phyloP scores from a whole-genome alignment of 2,797 vertebrate species.

The Hemitrygon akajei region DNA sequence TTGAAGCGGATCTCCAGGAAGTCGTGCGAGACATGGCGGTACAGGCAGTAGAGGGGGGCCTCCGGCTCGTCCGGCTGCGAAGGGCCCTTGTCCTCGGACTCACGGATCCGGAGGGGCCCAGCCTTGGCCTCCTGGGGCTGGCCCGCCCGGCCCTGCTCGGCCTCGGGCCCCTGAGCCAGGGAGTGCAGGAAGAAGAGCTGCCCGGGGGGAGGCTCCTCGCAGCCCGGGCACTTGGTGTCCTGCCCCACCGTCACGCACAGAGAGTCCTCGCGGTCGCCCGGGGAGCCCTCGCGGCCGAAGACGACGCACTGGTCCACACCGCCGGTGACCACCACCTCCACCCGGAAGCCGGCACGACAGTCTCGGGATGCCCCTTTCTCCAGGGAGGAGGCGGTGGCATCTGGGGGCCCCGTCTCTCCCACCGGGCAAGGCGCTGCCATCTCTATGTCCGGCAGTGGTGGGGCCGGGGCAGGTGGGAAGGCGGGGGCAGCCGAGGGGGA shows the following conservation, averaged over 20 bases:
- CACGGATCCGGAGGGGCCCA: conserved; percentile 48
- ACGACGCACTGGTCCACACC: conserved; percentile 91
- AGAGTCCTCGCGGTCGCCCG: conserved; percentile 83
- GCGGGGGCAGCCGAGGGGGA: too few relatives aligned
- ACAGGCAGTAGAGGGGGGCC: conserved; percentile 81
- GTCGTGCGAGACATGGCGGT: conserved; percentile 90
- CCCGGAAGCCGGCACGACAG: conserved; percentile 78
- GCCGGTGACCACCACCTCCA: conserved; percentile 90
- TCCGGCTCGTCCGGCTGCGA: conserved; percentile 51
- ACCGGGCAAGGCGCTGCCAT: neutral
- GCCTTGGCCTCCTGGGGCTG: conserved; percentile 36
- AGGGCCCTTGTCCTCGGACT: conserved; percentile 38
- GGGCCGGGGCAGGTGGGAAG: too few relatives aligned
- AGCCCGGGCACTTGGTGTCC: conserved; percentile 43
- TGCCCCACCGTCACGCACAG: conserved; percentile 68
- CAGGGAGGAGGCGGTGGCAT: conserved; percentile 46
- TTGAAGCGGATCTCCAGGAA: conserved; percentile 95
- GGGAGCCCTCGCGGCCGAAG: conserved; percentile 81
- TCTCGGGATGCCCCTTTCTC: conserved; percentile 55
- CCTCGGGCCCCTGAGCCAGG: conserved; percentile 56
- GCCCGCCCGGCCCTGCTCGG: conserved; percentile 42
- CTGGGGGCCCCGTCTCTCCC: conserved; percentile 43
- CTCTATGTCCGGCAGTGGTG: neutral
- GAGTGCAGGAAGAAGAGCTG: conserved; percentile 81
- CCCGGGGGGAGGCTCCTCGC: conserved; percentile 71